These are phyloP conservation scores for Margaritifera margaritifera DNA, from an alignment of 2,888 invertebrate species.

Conservation along the genomic window DNA sequence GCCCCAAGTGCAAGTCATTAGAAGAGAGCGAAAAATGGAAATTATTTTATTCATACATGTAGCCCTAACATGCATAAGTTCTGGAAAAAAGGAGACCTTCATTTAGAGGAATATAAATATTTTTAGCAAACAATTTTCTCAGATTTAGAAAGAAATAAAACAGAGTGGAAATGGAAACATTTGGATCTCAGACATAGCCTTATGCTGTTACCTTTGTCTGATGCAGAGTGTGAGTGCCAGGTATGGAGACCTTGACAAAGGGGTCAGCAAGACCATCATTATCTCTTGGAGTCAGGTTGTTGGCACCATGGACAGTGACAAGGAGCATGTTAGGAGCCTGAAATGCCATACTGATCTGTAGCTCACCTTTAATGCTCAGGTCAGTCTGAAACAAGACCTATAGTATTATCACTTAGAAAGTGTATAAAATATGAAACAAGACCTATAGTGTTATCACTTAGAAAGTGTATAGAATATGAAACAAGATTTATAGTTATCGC, in stretches of 20 bases:
- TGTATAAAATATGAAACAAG: neutral
- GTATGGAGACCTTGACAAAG: slow-evolving; percentile 62
- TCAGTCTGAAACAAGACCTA: slow-evolving; percentile 57
- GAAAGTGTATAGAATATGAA: neutral
- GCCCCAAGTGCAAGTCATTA: no score
- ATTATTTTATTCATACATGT: no score
- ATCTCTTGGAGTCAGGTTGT: slow-evolving; percentile 50
- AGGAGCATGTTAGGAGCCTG: slow-evolving; percentile 51
- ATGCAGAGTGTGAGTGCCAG: slow-evolving; percentile 53
- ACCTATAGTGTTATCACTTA: neutral
- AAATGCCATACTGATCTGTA: slow-evolving; percentile 60
- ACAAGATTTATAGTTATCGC: neutral
- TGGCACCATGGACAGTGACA: slow-evolving; percentile 59
- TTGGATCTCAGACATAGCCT: neutral
- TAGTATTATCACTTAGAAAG: neutral
- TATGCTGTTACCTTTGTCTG: slow-evolving; percentile 52
- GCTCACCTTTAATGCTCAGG: slow-evolving; percentile 56
- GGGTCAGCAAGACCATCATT: slow-evolving; percentile 51
- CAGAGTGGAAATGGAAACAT: neutral
- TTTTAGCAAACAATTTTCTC: no score
- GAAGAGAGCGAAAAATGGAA: no score
- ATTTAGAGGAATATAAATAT: no score
- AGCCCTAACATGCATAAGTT: no score
- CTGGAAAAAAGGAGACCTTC: no score
- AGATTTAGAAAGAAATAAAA: no score